These are phyloP conservation scores for Plagodis dolabraria DNA, from an alignment of 2,888 invertebrate genomes.

Conservation along the genomic window DNA sequence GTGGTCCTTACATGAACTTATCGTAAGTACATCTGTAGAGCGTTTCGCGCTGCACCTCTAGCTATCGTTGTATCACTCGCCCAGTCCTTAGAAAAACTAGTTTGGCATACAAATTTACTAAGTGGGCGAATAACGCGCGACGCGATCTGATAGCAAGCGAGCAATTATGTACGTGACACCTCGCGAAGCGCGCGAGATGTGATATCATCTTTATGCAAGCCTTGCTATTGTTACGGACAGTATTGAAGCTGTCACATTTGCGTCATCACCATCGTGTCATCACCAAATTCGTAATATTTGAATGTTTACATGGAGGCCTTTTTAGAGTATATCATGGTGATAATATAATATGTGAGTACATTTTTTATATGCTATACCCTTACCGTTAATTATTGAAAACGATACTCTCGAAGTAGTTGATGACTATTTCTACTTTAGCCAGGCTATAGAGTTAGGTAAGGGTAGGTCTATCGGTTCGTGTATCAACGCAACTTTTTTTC, in stretches of 20 bases:
- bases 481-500: too few species aligned
- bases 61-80: constrained; percentile 15
- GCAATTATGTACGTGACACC: constrained; percentile 84
- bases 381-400: too few species aligned
- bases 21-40: constrained; percentile 57
- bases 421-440: too few species aligned
- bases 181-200: constrained; percentile 42
- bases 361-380: too few species aligned
- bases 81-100: constrained; percentile 56
- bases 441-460: too few species aligned
- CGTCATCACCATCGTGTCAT: too few species aligned
- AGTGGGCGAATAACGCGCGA: constrained; percentile 66
- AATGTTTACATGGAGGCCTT: too few species aligned
- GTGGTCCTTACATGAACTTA: constrained; percentile 54
- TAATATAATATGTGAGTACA: too few species aligned
- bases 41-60: constrained; percentile 33
- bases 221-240: constrained; percentile 19
- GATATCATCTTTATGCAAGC: constrained; percentile 57
- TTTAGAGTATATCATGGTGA: too few species aligned
- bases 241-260: neutral
- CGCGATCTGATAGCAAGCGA: constrained; percentile 63
- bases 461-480: too few species aligned
- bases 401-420: too few species aligned
- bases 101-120: constrained; percentile 72
- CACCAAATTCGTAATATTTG: too few species aligned